Percentiles rank a stretch among this genome's conserved stretches.
Conservation (phyloP, 2,888 invertebrate genomes). For the Campoplex capitator region DNA sequence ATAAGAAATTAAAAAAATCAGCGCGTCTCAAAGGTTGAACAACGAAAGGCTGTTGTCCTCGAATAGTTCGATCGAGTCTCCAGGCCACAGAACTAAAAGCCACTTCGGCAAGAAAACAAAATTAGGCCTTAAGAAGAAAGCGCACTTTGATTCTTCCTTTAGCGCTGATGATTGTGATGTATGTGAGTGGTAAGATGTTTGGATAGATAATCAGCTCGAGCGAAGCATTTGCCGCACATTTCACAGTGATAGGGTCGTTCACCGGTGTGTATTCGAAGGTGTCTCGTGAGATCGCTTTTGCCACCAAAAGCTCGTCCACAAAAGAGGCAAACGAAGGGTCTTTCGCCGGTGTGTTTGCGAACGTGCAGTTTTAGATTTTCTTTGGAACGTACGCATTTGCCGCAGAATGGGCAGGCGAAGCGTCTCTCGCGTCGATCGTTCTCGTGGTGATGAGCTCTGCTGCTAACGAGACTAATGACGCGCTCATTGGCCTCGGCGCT, state of each 20-base stretch:
- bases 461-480: conserved; percentile 87
- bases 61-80: background rate
- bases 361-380: conserved; percentile 95
- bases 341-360: conserved; percentile 94
- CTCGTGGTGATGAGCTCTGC: conserved; percentile 73
- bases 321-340: conserved; percentile 96
- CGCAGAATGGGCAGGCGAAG: conserved; percentile 95
- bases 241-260: conserved; percentile 96
- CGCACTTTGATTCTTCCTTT: conserved; percentile 57
- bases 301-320: conserved; percentile 95
- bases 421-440: conserved; percentile 84
- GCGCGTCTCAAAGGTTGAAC: background rate
- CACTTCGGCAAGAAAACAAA: background rate
- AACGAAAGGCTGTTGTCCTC: background rate
- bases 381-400: conserved; percentile 95
- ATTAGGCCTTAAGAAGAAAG: background rate
- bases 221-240: conserved; percentile 96
- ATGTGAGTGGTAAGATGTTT: conserved; percentile 96
- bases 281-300: conserved; percentile 94
- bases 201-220: conserved; percentile 95
- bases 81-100: background rate
- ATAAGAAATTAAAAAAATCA: no score
- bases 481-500: conserved; percentile 86
- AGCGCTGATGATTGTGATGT: conserved; percentile 91
- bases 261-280: conserved; percentile 94